Conservation (phyloP, 1,140 invertebrate genomes). For the Hylaeus volcanicus region DNA sequence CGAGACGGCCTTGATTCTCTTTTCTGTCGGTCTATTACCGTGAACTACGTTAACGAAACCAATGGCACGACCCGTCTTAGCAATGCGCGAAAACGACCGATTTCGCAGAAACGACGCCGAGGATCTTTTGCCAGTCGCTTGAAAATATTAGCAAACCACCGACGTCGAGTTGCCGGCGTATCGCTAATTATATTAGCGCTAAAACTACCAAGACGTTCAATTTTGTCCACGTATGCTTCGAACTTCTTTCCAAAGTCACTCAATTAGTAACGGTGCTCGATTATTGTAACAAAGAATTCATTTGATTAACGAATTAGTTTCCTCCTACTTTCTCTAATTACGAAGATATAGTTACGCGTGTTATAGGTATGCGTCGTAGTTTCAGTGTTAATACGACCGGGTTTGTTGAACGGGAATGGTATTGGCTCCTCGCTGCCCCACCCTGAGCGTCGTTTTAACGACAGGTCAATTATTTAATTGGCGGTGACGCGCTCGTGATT, state of each 20-base stretch:
- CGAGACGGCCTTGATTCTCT: conserved; percentile 36
- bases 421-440: neutral
- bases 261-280: too few relatives aligned
- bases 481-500: conserved; percentile 9
- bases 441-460: neutral
- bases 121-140: neutral
- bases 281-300: too few relatives aligned
- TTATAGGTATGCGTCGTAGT: too few relatives aligned
- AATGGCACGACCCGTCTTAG: too few relatives aligned
- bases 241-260: too few relatives aligned
- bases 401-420: neutral
- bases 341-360: too few relatives aligned
- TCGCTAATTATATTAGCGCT: neutral
- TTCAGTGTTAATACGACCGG: neutral
- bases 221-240: too few relatives aligned
- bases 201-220: too few relatives aligned
- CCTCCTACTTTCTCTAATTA: too few relatives aligned
- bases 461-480: conserved; percentile 1
- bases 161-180: neutral
- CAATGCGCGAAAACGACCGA: neutral
- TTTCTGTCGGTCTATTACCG: conserved; percentile 17
- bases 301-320: too few relatives aligned
- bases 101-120: neutral
- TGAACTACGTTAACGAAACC: conserved; percentile 6
- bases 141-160: neutral